Percentiles rank a stretch among this genome's conserved stretches.
These are phyloP conservation scores for Ridgeia piscesae DNA, from an alignment of 1,140 invertebrate genomes.

Conservation along the genomic window DNA sequence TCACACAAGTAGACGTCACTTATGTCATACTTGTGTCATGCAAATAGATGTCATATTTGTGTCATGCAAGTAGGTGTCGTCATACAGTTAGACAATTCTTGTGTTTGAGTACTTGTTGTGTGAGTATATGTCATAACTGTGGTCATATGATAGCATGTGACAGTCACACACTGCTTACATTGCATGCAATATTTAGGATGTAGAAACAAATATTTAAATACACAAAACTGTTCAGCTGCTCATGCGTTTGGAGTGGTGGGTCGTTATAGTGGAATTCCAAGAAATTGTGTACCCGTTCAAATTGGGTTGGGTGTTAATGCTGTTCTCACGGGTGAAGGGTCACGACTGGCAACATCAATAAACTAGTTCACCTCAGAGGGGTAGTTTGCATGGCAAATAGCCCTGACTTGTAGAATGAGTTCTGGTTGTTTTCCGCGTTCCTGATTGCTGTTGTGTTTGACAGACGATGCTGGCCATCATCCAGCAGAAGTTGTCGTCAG, in stretches of 20 bases:
- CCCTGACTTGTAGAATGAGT: neutral
- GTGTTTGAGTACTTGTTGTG: neutral
- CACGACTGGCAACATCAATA: too few relatives aligned
- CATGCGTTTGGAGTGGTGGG: neutral
- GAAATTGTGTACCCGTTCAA: too few relatives aligned
- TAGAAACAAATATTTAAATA: too few relatives aligned
- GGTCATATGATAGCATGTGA: neutral
- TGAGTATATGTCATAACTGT: neutral
- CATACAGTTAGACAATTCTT: neutral
- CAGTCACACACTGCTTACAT: too few relatives aligned
- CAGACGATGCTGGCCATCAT: constrained; percentile 87
- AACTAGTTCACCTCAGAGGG: too few relatives aligned
- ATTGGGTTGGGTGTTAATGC: too few relatives aligned
- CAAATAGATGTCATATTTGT: neutral
- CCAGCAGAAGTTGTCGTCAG: constrained; percentile 70
- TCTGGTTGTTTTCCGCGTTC: neutral
- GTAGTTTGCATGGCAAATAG: too few relatives aligned
- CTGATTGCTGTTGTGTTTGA: constrained; percentile 38
- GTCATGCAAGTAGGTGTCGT: neutral
- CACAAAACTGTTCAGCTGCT: too few relatives aligned
- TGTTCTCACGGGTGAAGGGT: too few relatives aligned
- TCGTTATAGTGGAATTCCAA: neutral
- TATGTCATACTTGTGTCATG: neutral
- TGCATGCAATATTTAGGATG: too few relatives aligned
- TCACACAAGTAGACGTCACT: neutral